A percentile compares a stretch with the other conserved stretches of the same genome.
These are phyloP conservation scores for Zoanthus sociatus DNA, from an alignment of 92 coral and sea anemone genomes.

Conservation along the genomic window DNA sequence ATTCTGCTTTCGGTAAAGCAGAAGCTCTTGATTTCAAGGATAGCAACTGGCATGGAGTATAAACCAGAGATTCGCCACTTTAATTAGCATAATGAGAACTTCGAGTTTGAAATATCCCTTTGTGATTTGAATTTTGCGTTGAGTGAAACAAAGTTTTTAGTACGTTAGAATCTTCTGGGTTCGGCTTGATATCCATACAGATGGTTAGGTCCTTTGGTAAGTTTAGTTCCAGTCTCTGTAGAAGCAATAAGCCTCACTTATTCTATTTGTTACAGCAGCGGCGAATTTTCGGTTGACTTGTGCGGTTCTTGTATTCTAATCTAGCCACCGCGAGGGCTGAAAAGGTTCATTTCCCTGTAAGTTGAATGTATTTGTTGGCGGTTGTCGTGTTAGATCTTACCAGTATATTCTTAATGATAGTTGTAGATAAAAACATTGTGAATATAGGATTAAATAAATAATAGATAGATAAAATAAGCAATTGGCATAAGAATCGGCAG, in stretches of 20 bases:
- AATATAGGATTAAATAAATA: background rate
- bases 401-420: constrained; percentile 12
- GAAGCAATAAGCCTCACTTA: constrained; percentile 19
- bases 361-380: background rate
- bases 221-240: background rate
- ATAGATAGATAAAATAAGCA: background rate
- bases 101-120: background rate
- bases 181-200: constrained; percentile 20
- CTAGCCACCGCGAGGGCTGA: background rate
- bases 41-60: too few relatives aligned
- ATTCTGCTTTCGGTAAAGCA: background rate
- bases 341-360: background rate
- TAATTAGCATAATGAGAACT: constrained; percentile 9
- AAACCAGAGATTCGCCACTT: too few relatives aligned
- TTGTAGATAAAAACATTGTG: constrained; percentile 7
- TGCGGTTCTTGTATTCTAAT: constrained; percentile 9
- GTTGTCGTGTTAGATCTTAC: background rate
- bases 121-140: background rate
- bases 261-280: constrained; percentile 24
- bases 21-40: too few relatives aligned
- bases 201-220: constrained; percentile 6
- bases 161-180: background rate
- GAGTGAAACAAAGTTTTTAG: background rate
- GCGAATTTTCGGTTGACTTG: constrained; percentile 16
- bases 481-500: background rate